phyloP scores from a whole-genome alignment of 2,113 vertebrate species.

The Laticauda colubrina region DNA sequence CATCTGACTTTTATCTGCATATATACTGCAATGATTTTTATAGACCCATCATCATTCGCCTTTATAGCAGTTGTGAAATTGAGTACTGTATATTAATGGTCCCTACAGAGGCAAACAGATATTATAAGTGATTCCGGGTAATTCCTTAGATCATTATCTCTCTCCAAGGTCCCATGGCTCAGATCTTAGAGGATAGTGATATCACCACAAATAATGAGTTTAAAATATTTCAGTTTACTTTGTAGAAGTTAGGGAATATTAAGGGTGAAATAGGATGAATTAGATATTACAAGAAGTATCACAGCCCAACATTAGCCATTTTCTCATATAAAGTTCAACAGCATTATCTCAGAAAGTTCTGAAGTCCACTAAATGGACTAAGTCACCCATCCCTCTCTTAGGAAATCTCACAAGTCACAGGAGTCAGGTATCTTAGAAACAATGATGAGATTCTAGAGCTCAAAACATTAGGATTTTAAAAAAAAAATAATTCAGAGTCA shows the following conservation, averaged over 20 bases:
- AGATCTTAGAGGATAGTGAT: neutral
- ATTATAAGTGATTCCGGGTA: neutral
- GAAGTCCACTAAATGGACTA: neutral
- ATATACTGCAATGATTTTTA: neutral
- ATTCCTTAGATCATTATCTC: neutral
- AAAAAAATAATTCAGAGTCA: neutral
- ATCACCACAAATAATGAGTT: neutral
- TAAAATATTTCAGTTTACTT: neutral
- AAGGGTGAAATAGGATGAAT: neutral
- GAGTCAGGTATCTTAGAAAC: neutral
- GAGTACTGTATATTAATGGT: neutral
- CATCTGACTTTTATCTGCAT: neutral
- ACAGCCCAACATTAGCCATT: neutral
- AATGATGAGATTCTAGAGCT: neutral
- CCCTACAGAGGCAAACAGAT: neutral
- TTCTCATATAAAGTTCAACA: neutral
- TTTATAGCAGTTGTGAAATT: neutral
- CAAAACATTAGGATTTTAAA: neutral
- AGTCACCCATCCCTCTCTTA: neutral
- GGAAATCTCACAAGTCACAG: neutral
- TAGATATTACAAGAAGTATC: neutral
- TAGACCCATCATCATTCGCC: neutral
- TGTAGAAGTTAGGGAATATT: neutral
- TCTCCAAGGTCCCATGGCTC: neutral
- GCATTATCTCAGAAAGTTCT: neutral